These are phyloP conservation scores for Delia radicum DNA, from an alignment of 1,140 invertebrate genomes.

Conservation along the genomic window DNA sequence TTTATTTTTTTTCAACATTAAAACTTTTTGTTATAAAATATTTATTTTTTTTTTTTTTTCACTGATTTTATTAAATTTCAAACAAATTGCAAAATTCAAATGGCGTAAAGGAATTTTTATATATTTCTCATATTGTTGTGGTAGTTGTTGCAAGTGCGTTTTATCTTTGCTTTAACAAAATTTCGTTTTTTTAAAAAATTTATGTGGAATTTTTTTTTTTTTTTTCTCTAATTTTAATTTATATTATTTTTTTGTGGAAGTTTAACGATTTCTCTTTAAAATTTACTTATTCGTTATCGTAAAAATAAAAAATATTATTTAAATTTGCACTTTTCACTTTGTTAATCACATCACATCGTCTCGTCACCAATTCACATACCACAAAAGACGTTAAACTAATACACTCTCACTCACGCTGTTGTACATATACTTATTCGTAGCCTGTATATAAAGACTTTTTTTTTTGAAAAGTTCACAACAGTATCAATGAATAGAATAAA, in stretches of 20 bases:
- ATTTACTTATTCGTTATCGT: neutral
- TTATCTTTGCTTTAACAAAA: conserved; percentile 20
- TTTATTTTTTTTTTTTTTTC: conserved; percentile 36
- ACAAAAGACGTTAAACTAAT: conserved; percentile 6
- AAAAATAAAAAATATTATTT: conserved; percentile 9
- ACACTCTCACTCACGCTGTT: neutral
- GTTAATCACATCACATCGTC: conserved; percentile 23
- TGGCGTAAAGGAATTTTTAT: conserved; percentile 42
- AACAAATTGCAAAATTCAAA: conserved; percentile 10
- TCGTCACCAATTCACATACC: conserved; percentile 17
- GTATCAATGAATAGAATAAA: conserved; percentile 19
- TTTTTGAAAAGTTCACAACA: conserved; percentile 19
- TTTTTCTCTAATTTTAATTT: neutral
- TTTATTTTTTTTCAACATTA: conserved; percentile 32
- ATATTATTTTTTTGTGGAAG: conserved; percentile 17
- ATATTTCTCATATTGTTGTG: conserved; percentile 38
- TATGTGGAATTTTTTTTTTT: conserved; percentile 16
- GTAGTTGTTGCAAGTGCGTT: conserved; percentile 34
- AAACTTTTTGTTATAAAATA: conserved; percentile 27
- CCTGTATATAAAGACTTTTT: neutral
- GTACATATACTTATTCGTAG: neutral
- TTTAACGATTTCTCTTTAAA: conserved; percentile 22
- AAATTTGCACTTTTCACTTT: conserved; percentile 24
- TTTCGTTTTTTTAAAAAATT: conserved; percentile 17
- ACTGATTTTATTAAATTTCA: conserved; percentile 8